phyloP scores from a whole-genome alignment of 2,113 vertebrate genomes.

The Strigops habroptila region DNA sequence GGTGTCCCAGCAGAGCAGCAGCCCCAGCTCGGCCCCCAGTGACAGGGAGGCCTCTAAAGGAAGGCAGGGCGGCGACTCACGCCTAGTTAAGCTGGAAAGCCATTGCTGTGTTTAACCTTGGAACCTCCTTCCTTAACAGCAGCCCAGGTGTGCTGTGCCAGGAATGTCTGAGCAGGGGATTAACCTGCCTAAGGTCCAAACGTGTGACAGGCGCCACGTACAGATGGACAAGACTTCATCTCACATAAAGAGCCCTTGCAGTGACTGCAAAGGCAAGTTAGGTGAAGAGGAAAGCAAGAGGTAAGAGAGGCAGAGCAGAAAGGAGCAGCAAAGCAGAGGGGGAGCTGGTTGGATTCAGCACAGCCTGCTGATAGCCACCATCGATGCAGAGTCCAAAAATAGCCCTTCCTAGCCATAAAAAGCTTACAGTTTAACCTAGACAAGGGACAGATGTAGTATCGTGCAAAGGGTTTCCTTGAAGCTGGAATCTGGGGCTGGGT shows the following conservation, averaged over 20 bases:
- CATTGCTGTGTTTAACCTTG: not conserved
- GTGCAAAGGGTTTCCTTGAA: not conserved
- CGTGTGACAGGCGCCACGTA: not conserved
- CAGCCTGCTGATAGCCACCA: not conserved
- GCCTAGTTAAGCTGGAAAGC: not conserved
- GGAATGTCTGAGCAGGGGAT: not conserved
- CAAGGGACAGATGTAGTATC: not conserved
- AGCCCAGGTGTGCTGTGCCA: not conserved
- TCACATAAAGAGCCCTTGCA: not conserved
- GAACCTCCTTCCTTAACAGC: not conserved
- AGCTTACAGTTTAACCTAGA: not conserved
- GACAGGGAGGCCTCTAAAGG: not conserved
- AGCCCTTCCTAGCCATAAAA: not conserved
- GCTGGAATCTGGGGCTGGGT: not conserved
- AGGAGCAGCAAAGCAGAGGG: not conserved
- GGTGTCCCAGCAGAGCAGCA: not conserved
- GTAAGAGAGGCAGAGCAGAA: not conserved
- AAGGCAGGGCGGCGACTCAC: not conserved
- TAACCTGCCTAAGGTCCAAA: not conserved
- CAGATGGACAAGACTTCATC: not conserved
- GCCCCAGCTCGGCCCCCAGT: accelerated
- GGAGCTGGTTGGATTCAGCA: not conserved
- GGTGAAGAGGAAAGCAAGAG: not conserved
- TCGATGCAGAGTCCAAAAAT: not conserved
- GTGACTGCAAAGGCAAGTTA: not conserved